Conservation (phyloP, 2,888 invertebrate species). For the Cephus sareptanus region DNA sequence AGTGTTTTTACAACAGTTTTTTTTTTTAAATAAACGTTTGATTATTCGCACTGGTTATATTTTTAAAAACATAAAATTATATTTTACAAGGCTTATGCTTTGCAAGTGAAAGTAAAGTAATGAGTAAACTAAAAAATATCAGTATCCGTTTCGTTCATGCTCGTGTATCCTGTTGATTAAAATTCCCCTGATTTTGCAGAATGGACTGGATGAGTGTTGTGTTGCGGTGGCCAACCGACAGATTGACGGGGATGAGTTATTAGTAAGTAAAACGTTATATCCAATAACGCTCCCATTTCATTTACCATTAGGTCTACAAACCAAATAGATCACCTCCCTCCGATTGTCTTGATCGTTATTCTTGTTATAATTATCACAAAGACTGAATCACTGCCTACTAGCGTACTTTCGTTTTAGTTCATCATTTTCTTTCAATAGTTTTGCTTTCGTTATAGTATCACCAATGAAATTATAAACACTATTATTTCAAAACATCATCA, state of each 20-base stretch:
- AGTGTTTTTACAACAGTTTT: background rate
- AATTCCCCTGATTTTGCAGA: slow-evolving; percentile 43
- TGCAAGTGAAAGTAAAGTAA: background rate
- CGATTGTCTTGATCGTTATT: slow-evolving; percentile 9
- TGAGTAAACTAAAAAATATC: background rate
- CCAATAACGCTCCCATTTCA: background rate
- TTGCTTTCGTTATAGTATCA: background rate
- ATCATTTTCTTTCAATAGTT: background rate
- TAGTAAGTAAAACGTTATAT: slow-evolving; percentile 47
- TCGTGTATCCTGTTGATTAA: background rate
- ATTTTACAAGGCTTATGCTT: background rate
- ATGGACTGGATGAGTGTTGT: slow-evolving; percentile 57
- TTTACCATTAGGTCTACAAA: background rate
- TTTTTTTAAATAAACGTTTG: too few relatives aligned
- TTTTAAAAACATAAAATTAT: background rate
- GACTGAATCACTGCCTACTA: background rate
- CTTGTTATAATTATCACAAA: background rate
- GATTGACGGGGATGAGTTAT: slow-evolving; percentile 58
- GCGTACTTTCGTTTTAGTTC: background rate
- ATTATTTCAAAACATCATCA: background rate
- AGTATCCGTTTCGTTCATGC: background rate
- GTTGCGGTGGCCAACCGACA: slow-evolving; percentile 54
- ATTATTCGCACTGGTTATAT: too few relatives aligned
- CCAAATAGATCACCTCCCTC: background rate
- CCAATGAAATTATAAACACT: background rate